Evolutionary conservation across 2,113 vertebrate genomes (phyloP), one percentile per base, ranked within the genome.

Genomic region (Coryphaenoides rupestris): DNA sequence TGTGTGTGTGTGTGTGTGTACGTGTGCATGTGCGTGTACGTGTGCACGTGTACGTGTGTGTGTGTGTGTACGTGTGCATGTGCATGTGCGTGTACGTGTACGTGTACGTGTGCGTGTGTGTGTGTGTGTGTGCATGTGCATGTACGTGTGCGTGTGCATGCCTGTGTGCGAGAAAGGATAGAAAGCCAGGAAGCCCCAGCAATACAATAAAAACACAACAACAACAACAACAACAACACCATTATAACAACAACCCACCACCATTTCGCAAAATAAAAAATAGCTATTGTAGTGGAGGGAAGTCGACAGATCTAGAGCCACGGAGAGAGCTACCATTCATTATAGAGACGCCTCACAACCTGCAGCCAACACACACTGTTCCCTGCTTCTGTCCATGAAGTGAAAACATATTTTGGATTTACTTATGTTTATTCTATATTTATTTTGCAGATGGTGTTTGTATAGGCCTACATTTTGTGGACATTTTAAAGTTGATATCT

Each of bases 261-360:
- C 33, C 9, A 7, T 40, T 40, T 40, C 33, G 10, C n/a, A n/a
- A n/a, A 40, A 40, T 40, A 40, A 9, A 9, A 40, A 26, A 61
- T 65, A 62, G 45, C 64, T 66, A 62, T n/a, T n/a, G n/a, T 47
- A 19, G 52, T 53, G 33, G 33, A 40, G 33, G 13, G 33, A 40
- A 40, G 9, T 40, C 9, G 5, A 16, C 45, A 55, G 63, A 62
- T 54, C 12, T 52, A 40, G 58, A 22, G 58, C 63, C 58, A 58
- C 60, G 33, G 63, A 69, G 60, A 65, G 66, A 60, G 28, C 16
- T 52, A 54, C 75, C 55, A 80, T 81, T 57, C 66, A 75, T 80
- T 72, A 72, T 83, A 73, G 62, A 81, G 62, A 81, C 66, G 60
- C 65, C 60, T 76, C 74, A 66, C 62, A 40, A 1, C n/a, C n/a